Evolutionary conservation across 2,113 vertebrate species (phyloP).

Genomic region (Tragelaphus buxtoni): DNA sequence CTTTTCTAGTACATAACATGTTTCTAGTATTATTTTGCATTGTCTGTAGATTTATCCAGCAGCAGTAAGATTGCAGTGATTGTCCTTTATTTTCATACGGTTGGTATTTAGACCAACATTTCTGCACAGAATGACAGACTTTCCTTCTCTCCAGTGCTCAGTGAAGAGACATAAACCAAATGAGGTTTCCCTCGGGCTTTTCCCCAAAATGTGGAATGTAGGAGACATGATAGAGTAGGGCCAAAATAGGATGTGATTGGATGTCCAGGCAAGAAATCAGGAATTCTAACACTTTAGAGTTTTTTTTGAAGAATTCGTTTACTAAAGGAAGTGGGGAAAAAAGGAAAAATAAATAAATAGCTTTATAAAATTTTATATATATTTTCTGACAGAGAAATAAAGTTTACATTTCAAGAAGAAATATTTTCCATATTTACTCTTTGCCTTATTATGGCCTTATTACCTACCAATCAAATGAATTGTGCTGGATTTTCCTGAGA

Average conservation of each 20-base stretch:
- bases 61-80: not conserved
- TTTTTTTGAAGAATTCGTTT: not conserved
- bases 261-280: not conserved
- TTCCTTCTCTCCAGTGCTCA: not conserved
- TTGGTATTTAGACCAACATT: not conserved
- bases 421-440: not conserved
- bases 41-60: not conserved
- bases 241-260: not conserved
- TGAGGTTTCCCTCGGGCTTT: not conserved
- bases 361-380: not conserved
- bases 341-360: not conserved
- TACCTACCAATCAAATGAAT: not conserved
- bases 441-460: not conserved
- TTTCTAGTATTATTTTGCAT: conserved; percentile 10
- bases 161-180: not conserved
- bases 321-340: not conserved
- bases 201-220: not conserved
- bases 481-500: not conserved
- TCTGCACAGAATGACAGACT: not conserved
- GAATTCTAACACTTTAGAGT: not conserved
- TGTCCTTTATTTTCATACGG: not conserved
- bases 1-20: not conserved
- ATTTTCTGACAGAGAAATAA: not conserved
- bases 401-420: not conserved
- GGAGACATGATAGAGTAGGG: not conserved